phyloP scores from a whole-genome alignment of 2,888 invertebrate species.

The Drosophila cyrtoloma region DNA sequence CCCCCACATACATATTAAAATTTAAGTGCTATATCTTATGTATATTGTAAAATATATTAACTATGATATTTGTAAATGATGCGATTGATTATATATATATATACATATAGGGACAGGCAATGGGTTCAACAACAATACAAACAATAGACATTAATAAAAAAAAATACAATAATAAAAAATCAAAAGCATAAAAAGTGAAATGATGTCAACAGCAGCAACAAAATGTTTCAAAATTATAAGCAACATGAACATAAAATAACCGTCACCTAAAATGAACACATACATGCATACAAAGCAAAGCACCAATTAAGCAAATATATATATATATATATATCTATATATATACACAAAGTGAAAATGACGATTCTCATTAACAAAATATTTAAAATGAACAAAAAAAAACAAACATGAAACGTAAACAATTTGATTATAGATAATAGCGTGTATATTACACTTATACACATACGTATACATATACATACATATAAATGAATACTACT shows the following conservation, averaged over 20 bases:
- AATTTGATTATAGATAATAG: slow-evolving; percentile 5
- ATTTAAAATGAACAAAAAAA: slow-evolving; percentile 25
- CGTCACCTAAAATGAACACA: slow-evolving; percentile 3
- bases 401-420: slow-evolving; percentile 21
- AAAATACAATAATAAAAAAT: not conserved
- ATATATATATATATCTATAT: not conserved
- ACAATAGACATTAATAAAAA: slow-evolving; percentile 2
- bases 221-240: slow-evolving; percentile 62
- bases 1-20: slow-evolving; percentile 3
- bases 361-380: slow-evolving; percentile 64
- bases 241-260: slow-evolving; percentile 49
- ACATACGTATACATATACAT: slow-evolving; percentile 27
- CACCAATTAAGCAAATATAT: slow-evolving; percentile 52
- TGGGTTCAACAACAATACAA: slow-evolving; percentile 21
- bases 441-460: slow-evolving; percentile 19
- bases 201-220: slow-evolving; percentile 61
- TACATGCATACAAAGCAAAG: slow-evolving; percentile 19
- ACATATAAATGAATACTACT: slow-evolving; percentile 13
- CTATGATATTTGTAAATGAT: slow-evolving; percentile 40
- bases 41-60: slow-evolving; percentile 58
- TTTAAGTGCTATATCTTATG: slow-evolving; percentile 44
- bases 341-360: slow-evolving; percentile 24
- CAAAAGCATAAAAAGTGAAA: slow-evolving; percentile 2
- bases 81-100: not conserved
- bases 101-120: slow-evolving; percentile 8